Evolutionary conservation across 2,113 vertebrate species (phyloP).

Genomic region (Anarhynchus alexandrinus): DNA sequence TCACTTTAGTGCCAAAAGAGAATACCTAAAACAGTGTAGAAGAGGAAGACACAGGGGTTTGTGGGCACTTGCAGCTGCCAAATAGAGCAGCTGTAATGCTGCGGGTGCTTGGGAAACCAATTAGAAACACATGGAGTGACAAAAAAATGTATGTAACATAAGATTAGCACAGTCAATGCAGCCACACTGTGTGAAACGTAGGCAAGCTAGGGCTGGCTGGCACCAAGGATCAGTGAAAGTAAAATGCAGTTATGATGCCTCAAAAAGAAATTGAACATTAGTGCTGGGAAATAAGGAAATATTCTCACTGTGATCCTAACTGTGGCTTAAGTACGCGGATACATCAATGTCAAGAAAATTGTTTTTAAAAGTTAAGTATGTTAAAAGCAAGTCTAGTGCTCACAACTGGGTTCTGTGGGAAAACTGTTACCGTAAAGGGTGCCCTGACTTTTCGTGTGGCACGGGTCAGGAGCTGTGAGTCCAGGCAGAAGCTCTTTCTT

Average conservation of each 20-base stretch:
- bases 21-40: slow-evolving; percentile 39
- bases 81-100: slow-evolving; percentile 62
- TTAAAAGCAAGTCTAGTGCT: neutral
- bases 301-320: neutral
- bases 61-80: slow-evolving; percentile 55
- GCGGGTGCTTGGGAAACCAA: slow-evolving; percentile 51
- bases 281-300: slow-evolving; percentile 8
- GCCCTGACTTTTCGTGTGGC: neutral
- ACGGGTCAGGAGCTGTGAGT: neutral
- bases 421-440: neutral
- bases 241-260: neutral
- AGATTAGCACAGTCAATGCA: slow-evolving; percentile 45
- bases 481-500: neutral
- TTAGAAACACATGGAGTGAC: slow-evolving; percentile 65
- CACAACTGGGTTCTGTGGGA: neutral
- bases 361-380: slow-evolving; percentile 6
- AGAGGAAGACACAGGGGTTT: slow-evolving; percentile 41
- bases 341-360: slow-evolving; percentile 20
- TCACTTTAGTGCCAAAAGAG: slow-evolving; percentile 45
- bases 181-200: slow-evolving; percentile 41
- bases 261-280: slow-evolving; percentile 30
- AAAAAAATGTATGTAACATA: slow-evolving; percentile 47
- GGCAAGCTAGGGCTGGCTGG: slow-evolving; percentile 29
- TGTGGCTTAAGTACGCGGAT: slow-evolving; percentile 12
- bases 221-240: slow-evolving; percentile 19